Conservation (phyloP, 2,888 invertebrate species). For the Drosophila affinis region DNA sequence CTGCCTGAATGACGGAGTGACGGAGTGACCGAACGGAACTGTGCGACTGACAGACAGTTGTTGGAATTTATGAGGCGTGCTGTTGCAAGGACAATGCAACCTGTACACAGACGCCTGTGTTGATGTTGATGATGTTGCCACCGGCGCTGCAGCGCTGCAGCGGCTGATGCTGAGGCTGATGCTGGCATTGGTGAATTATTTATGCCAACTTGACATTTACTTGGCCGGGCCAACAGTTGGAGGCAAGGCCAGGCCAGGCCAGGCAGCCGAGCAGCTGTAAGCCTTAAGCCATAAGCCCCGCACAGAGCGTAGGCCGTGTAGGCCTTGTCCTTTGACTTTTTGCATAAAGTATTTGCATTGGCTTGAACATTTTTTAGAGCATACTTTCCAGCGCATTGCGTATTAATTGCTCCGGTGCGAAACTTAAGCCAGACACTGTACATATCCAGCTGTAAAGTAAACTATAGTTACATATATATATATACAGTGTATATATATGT, state of each 20-base stretch:
- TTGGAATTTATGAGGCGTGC: conserved; percentile 76
- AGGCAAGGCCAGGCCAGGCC: background rate
- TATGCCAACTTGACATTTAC: conserved; percentile 77
- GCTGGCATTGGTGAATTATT: conserved; percentile 68
- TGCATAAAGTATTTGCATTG: conserved; percentile 24
- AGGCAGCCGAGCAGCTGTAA: background rate
- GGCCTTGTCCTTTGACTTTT: conserved; percentile 51
- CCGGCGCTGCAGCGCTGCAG: conserved; percentile 31
- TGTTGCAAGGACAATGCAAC: conserved; percentile 74
- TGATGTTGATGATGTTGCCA: conserved; percentile 75
- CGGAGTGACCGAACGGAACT: conserved; percentile 17
- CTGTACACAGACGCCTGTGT: conserved; percentile 20
- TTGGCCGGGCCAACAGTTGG: conserved; percentile 48
- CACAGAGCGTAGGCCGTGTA: background rate
- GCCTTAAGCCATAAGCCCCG: conserved; percentile 13
- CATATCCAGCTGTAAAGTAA: conserved; percentile 6
- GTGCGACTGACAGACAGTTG: conserved; percentile 63
- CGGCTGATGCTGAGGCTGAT: conserved; percentile 26
- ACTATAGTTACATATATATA: background rate
- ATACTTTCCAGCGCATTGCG: conserved; percentile 62
- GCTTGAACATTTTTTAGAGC: conserved; percentile 54
- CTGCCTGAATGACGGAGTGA: conserved; percentile 25
- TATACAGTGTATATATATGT: conserved; percentile 2
- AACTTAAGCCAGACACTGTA: background rate
- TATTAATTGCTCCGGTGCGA: conserved; percentile 67